Base-by-base conservation (phyloP, 2,113 vertebrate species). In the Pimephales promelas region DNA sequence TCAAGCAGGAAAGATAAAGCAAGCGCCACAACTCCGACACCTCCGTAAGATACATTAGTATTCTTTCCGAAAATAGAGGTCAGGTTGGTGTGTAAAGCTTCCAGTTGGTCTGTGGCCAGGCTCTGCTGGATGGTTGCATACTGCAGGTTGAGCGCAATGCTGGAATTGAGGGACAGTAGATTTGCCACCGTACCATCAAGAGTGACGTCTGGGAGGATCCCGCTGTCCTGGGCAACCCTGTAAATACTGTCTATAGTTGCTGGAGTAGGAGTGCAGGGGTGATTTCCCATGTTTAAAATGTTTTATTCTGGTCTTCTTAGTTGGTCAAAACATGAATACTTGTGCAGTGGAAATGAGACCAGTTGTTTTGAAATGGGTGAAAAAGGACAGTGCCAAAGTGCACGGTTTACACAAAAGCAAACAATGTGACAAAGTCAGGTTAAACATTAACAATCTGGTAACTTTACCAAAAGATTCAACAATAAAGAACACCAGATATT, bases 101-200 rank as follows among this genome's bases (percentile, higher is more conserved):
- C 10, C 77, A 86, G 88, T 75, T 93, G 92, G 59, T 91, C 87
- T 2, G n/a, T 24, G n/a, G 87, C 91, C 86, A 94, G 87, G 81
- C 83, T 75, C 5, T 86, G 86, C 75, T 91, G 92, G 26, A 93
- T 22, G 54, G 79, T 84, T 10, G 68, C 34, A 10, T 92, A 91
- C 0, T 92, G 93, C 76, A 90, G 89, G 79, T 87, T 88, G 75
- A 94, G 88, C 0, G 90, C 89, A 0, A 86, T 82, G 2, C 88
- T 62, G 5, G 94, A 95, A 11, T 94, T 92, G 86, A 94, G 86
- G 0, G 93, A 95, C 13, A 95, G 90, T 86, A 91, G 93, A 78
- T 87, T 85, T 79, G 88, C 70, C 79, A 94, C 87, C 3, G 88
- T 88, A 0, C 85, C 88, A 74, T 95, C 93, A 71, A 95, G 54